A percentile compares a stretch with the other conserved stretches of the same genome.
phyloP scores from a whole-genome alignment of 2,113 vertebrate species.

The Xerus inauris region DNA sequence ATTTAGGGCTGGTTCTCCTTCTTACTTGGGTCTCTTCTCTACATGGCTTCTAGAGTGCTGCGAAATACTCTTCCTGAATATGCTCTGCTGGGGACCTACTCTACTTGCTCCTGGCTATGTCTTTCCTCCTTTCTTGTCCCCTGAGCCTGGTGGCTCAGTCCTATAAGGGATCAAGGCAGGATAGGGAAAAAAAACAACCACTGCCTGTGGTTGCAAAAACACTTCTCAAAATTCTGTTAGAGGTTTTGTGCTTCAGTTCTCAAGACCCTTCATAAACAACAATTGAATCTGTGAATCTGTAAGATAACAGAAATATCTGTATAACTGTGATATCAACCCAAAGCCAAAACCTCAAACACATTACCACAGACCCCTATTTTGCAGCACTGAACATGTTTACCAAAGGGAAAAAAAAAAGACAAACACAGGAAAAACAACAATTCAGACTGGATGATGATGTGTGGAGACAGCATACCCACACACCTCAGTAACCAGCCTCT shows the following conservation, averaged over 20 bases:
- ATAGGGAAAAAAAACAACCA: background rate
- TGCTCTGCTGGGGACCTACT: background rate
- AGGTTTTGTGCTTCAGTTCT: too few species aligned
- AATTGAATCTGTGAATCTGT: too few species aligned
- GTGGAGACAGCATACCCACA: accelerated
- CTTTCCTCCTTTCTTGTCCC: background rate
- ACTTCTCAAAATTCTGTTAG: too few species aligned
- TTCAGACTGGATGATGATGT: background rate
- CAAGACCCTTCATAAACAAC: too few species aligned
- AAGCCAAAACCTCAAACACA: too few species aligned
- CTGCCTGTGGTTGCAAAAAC: too few species aligned
- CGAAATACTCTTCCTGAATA: background rate
- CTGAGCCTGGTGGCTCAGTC: background rate
- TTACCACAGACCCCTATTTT: too few species aligned
- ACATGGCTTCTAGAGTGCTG: background rate
- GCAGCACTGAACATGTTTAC: background rate
- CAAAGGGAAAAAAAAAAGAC: background rate
- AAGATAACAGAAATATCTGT: too few species aligned
- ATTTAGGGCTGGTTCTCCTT: background rate
- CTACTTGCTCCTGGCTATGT: too few species aligned
- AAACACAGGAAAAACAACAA: background rate
- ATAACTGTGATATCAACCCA: too few species aligned
- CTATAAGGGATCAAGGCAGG: background rate
- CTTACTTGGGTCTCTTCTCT: background rate
- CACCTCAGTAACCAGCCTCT: slow-evolving; percentile 74